Conservation (phyloP, 2,797 vertebrate species). For the Diplodus puntazzo region DNA sequence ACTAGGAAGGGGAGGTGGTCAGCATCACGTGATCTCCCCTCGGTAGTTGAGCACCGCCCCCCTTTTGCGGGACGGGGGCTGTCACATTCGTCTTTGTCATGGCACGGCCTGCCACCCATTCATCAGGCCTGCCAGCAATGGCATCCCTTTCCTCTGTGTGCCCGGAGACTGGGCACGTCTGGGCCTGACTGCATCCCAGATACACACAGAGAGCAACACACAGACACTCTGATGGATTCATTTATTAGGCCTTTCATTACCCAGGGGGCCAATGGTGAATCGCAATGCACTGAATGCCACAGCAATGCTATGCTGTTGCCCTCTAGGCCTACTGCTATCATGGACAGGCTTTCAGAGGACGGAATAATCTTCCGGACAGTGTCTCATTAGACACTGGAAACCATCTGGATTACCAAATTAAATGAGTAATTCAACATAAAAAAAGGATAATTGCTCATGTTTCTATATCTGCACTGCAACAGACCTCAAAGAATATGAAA, state of each 20-base stretch:
- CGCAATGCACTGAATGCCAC: slow-evolving; percentile 83
- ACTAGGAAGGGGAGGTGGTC: slow-evolving; percentile 68
- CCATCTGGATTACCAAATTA: slow-evolving; percentile 56
- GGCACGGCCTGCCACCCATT: slow-evolving; percentile 83
- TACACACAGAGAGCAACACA: slow-evolving; percentile 84
- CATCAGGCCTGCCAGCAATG: slow-evolving; percentile 88
- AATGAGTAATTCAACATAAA: slow-evolving; percentile 56
- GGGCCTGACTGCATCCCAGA: slow-evolving; percentile 85
- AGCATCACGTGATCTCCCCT: slow-evolving; percentile 78
- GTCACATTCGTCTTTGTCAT: slow-evolving; percentile 93
- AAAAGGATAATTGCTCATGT: slow-evolving; percentile 36
- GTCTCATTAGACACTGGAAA: slow-evolving; percentile 64
- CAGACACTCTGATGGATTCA: slow-evolving; percentile 88
- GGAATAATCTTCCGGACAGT: slow-evolving; percentile 49
- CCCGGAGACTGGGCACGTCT: slow-evolving; percentile 84
- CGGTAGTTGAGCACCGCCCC: slow-evolving; percentile 73
- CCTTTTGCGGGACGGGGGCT: slow-evolving; percentile 79
- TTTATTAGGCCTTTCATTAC: slow-evolving; percentile 90
- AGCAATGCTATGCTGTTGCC: slow-evolving; percentile 75
- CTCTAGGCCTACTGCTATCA: slow-evolving; percentile 71
- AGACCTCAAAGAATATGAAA: slow-evolving; percentile 44
- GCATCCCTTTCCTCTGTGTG: slow-evolving; percentile 84
- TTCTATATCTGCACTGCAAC: slow-evolving; percentile 51
- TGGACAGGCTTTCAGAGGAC: slow-evolving; percentile 69
- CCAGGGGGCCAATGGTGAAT: slow-evolving; percentile 86